These are phyloP conservation scores for Ichneumoninae sp. DNA, from an alignment of 2,888 invertebrate genomes.

Conservation along the genomic window DNA sequence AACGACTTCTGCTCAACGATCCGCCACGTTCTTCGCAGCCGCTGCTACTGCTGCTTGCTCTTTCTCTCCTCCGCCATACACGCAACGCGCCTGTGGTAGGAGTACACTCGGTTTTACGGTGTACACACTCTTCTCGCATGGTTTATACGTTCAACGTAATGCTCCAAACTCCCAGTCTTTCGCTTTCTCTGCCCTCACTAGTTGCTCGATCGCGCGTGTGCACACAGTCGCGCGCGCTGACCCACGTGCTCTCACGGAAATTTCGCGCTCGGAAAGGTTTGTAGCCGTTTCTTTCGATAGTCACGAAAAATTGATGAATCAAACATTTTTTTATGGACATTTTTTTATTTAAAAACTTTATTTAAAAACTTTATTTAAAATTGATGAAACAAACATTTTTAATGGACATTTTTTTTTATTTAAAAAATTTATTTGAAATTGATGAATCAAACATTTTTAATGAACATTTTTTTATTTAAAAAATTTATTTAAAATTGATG, in stretches of 20 bases:
- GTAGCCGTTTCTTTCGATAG: conserved; percentile 11
- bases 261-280: conserved; percentile 42
- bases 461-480: no score
- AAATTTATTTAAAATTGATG: neutral
- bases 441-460: no score
- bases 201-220: conserved; percentile 72
- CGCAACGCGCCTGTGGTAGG: conserved; percentile 46
- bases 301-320: neutral
- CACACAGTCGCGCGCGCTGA: conserved; percentile 31
- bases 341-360: no score
- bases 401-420: no score
- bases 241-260: conserved; percentile 72
- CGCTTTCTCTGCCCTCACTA: conserved; percentile 81
- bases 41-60: neutral
- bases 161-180: conserved; percentile 81
- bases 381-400: no score
- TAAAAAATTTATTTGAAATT: no score
- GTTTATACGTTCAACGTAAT: conserved; percentile 81
- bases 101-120: conserved; percentile 25
- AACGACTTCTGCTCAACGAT: neutral
- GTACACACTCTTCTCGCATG: conserved; percentile 69
- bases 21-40: neutral
- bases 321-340: neutral
- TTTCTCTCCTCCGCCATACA: conserved; percentile 12
- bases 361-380: no score